Base-by-base conservation (phyloP, 2,888 invertebrate species). In the Chirona hameri region DNA sequence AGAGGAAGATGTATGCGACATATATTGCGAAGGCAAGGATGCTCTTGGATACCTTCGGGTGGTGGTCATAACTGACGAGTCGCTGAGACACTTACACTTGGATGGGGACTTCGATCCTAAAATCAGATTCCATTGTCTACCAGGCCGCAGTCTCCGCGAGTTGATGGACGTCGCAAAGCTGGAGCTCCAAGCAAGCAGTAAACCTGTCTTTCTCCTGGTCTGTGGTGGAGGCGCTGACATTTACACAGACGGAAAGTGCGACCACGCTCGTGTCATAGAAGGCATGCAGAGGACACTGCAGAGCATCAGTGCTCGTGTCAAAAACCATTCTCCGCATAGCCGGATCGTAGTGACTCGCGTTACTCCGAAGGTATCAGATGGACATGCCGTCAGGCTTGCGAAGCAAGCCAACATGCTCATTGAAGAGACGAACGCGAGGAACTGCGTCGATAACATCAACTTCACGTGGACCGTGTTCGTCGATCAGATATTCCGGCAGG, bases 381-480 rank as follows among this genome's bases (percentile, higher is more conserved):
- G 46, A 18, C 24, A 46, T 12, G 1, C 24, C 14, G 76, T 76
- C 10, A 15, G 10, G 24, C 18, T 21, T 2, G 76, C 27, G 21
- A 76, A 76, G 24, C 24, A 46, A 7, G 76, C 21, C 76, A 76
- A 76, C n/a, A 27, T 27, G 12, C 27, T 76, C 18, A 76, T 76
- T 5, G 76, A 76, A 18, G 76, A 46, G 46, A 39, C 27, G 21
- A 76, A 76, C 46, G 24, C 27, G 14, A 24, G 12, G 24, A 76
- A 76, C 46, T 27, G 76, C 24, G 27, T 46, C 39, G 76, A 76
- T 3, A 76, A 10, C 24, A 18, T 46, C 24, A 76, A 76, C 76
- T 76, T 76, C 31, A 76, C 76, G 1, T 76, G 76, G 76, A 76
- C 76, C 10, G 76, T 76, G 39, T 76, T 76, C 24, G 24, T 46